Conservation (phyloP, 2,888 invertebrate species). For the Cheilosia scutellata region DNA sequence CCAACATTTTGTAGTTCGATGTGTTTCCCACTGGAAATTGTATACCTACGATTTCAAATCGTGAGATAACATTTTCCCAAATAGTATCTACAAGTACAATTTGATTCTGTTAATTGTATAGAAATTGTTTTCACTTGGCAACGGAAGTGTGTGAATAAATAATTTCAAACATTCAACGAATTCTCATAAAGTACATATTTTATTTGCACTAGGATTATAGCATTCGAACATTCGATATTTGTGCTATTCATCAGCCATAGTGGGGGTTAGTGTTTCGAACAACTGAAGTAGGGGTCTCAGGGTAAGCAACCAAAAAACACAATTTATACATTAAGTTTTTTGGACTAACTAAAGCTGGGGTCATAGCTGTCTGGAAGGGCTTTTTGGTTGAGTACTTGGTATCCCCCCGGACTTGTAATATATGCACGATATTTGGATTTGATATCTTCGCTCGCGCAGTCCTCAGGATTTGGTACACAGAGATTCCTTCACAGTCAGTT, state of each 20-base stretch:
- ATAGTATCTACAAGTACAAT: conserved; percentile 4
- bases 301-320: too few relatives aligned
- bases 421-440: too few relatives aligned
- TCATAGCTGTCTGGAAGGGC: too few relatives aligned
- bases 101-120: not conserved
- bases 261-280: too few relatives aligned
- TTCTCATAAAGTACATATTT: not conserved
- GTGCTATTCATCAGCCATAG: not conserved
- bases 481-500: too few relatives aligned
- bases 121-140: conserved; percentile 3
- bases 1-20: conserved; percentile 28
- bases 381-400: too few relatives aligned
- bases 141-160: conserved; percentile 9
- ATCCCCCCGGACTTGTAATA: too few relatives aligned
- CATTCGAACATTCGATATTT: not conserved
- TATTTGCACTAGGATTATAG: not conserved
- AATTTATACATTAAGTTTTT: too few relatives aligned
- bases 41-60: conserved; percentile 8
- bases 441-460: too few relatives aligned
- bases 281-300: too few relatives aligned
- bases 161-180: not conserved
- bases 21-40: conserved; percentile 43
- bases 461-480: too few relatives aligned
- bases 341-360: too few relatives aligned
- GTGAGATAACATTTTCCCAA: conserved; percentile 22